phyloP scores from a whole-genome alignment of 2,113 vertebrate species.

The Cygnus atratus region DNA sequence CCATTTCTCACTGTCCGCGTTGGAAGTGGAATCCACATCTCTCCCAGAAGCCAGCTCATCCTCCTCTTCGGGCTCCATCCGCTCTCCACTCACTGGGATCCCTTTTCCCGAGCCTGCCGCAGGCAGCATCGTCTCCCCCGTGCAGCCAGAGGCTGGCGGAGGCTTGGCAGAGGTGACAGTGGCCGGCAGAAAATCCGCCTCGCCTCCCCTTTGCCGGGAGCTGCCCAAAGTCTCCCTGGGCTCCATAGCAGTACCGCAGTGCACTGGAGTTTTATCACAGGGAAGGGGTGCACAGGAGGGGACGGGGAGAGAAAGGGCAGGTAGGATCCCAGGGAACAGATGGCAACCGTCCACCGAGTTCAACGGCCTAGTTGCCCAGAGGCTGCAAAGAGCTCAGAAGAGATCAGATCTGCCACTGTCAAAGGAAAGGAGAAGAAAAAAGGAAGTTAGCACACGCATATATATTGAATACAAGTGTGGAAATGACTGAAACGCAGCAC shows the following conservation, averaged over 20 bases:
- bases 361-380: slow-evolving; percentile 52
- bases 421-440: slow-evolving; percentile 41
- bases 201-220: slow-evolving; percentile 87
- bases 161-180: slow-evolving; percentile 58
- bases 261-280: slow-evolving; percentile 57
- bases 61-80: slow-evolving; percentile 86
- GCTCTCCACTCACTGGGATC: slow-evolving; percentile 75
- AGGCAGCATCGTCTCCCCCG: slow-evolving; percentile 72
- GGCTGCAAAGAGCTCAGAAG: slow-evolving; percentile 66
- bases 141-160: slow-evolving; percentile 6
- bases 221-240: slow-evolving; percentile 88
- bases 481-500: neutral
- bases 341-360: slow-evolving; percentile 36
- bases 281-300: neutral
- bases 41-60: slow-evolving; percentile 85
- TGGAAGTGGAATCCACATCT: slow-evolving; percentile 89
- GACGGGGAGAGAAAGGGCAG: neutral
- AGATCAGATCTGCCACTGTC: slow-evolving; percentile 73
- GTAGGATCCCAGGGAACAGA: slow-evolving; percentile 34
- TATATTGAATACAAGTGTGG: accelerated
- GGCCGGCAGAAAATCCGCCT: slow-evolving; percentile 82
- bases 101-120: slow-evolving; percentile 71
- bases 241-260: slow-evolving; percentile 86
- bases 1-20: slow-evolving; percentile 89
- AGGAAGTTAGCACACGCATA: neutral